Evolutionary conservation across 2,113 vertebrate species (phyloP).

Genomic region (Amblyornis subalaris): DNA sequence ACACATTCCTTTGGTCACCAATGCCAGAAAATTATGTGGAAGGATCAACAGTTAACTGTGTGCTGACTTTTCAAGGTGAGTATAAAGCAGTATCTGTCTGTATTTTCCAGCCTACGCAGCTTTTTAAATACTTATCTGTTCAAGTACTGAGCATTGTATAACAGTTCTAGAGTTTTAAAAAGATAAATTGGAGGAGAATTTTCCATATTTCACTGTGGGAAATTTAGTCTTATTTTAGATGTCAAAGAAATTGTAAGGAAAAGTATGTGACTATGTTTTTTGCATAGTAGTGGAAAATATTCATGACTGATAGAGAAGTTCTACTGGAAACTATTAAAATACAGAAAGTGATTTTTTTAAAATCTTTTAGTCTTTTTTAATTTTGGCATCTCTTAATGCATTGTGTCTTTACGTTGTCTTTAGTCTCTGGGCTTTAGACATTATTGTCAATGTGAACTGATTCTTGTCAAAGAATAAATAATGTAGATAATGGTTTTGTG

Average conservation of each 20-base stretch:
- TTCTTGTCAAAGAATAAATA: neutral
- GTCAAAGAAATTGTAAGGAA: neutral
- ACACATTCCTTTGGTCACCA: slow-evolving; percentile 97
- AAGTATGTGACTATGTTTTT: neutral
- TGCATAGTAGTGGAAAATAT: neutral
- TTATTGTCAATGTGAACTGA: neutral
- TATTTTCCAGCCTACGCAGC: neutral
- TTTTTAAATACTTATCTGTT: neutral
- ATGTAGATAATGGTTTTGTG: neutral
- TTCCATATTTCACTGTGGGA: neutral
- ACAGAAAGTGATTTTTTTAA: neutral
- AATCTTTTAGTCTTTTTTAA: neutral
- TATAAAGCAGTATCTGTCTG: neutral
- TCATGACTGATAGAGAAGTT: neutral
- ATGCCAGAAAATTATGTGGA: slow-evolving; percentile 89
- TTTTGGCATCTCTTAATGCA: neutral
- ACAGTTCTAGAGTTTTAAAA: neutral
- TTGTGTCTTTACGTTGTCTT: neutral
- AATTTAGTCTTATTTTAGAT: neutral
- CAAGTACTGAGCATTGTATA: neutral
- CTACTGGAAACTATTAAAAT: neutral
- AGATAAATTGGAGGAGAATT: neutral
- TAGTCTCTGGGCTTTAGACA: neutral
- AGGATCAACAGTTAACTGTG: slow-evolving; percentile 89
- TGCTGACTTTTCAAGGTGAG: slow-evolving; percentile 94